Evolutionary conservation across 2,113 vertebrate species (phyloP).

Genomic region (Piaya cayana): DNA sequence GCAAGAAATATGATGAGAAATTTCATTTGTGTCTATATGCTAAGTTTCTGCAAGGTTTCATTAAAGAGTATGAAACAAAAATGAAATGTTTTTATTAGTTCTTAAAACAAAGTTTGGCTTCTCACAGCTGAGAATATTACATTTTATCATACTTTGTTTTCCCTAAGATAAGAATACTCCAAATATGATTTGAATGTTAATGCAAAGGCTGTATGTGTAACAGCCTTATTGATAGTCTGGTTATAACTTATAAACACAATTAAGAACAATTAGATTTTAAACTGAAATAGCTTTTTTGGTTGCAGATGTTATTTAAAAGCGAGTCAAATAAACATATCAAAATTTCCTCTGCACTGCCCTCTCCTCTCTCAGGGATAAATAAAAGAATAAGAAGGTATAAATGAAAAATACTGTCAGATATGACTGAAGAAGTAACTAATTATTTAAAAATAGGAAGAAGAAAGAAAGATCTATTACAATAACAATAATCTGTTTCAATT

Average conservation of each 20-base stretch:
- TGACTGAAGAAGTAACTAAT: neutral
- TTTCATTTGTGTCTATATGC: neutral
- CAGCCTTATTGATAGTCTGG: too few species aligned
- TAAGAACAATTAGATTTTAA: constrained; percentile 37
- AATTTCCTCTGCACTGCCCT: neutral
- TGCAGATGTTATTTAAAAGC: constrained; percentile 1
- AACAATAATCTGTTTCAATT: neutral
- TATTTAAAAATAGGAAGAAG: neutral
- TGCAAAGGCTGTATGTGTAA: constrained; percentile 16
- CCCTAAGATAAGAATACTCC: neutral
- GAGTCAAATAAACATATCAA: neutral
- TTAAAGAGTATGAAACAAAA: neutral
- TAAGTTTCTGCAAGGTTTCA: neutral
- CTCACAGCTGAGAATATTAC: neutral
- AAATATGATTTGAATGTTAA: constrained; percentile 11
- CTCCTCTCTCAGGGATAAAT: neutral
- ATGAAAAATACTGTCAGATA: neutral
- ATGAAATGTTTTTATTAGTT: neutral
- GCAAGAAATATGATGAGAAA: neutral
- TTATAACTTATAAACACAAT: constrained; percentile 41
- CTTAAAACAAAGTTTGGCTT: neutral
- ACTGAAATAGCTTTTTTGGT: neutral
- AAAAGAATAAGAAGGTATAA: neutral
- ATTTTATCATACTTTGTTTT: neutral
- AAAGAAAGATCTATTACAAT: neutral